These are phyloP conservation scores for Andrena bucephala DNA, from an alignment of 2,888 invertebrate species.

Conservation along the genomic window DNA sequence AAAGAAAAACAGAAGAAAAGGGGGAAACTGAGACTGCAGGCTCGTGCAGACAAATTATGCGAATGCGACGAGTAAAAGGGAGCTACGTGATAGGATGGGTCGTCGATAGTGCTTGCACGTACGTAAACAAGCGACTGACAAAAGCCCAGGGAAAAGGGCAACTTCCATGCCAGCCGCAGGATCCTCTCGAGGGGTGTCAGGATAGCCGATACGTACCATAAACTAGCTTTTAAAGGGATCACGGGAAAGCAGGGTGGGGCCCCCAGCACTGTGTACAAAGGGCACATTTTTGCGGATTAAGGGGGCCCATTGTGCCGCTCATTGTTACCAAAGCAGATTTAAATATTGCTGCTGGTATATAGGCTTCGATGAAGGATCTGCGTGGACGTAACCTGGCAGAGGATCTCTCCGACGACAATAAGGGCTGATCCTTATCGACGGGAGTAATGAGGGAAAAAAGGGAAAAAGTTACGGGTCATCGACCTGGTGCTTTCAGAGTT, in stretches of 20 bases:
- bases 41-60: conserved; percentile 20
- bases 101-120: conserved; percentile 59
- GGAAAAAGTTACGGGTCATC: conserved; percentile 25
- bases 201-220: conserved; percentile 57
- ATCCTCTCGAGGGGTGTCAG: conserved; percentile 60
- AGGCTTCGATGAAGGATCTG: conserved; percentile 23
- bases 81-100: conserved; percentile 33
- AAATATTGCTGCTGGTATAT: conserved; percentile 52
- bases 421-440: conserved; percentile 58
- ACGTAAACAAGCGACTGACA: conserved; percentile 70
- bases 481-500: conserved; percentile 16
- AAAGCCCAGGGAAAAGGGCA: conserved; percentile 62
- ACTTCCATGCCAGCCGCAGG: conserved; percentile 65
- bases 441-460: conserved; percentile 51
- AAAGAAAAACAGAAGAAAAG: not conserved
- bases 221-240: conserved; percentile 80
- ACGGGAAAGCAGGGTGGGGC: conserved; percentile 50
- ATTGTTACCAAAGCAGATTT: conserved; percentile 67
- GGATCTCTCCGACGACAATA: conserved; percentile 39
- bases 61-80: conserved; percentile 17
- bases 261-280: conserved; percentile 60
- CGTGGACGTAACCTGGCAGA: conserved; percentile 6
- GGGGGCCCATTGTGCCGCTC: conserved; percentile 59
- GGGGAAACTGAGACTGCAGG: not conserved
- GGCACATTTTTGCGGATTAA: conserved; percentile 79